Conservation (phyloP, 2,888 invertebrate genomes). For the Gonocerus acuteangulatus region DNA sequence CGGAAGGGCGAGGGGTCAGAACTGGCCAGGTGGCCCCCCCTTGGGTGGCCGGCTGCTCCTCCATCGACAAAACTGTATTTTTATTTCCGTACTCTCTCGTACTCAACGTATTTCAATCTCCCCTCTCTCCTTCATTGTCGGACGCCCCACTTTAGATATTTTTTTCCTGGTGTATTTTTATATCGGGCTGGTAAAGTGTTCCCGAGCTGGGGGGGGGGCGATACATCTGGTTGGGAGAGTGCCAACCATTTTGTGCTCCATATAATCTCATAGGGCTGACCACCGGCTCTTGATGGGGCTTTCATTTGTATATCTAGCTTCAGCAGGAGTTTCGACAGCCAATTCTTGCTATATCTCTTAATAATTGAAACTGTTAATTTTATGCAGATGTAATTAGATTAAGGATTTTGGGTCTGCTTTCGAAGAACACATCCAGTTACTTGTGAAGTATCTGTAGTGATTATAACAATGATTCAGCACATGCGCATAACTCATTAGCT, state of each 20-base stretch:
- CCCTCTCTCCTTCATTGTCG: constrained; percentile 10
- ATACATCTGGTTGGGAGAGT: not conserved
- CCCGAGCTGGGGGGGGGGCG: too few species aligned
- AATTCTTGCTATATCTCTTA: too few species aligned
- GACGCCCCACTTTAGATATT: not conserved
- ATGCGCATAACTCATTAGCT: too few species aligned
- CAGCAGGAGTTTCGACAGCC: too few species aligned
- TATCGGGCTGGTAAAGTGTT: constrained; percentile 6
- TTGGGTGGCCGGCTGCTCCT: constrained; percentile 15
- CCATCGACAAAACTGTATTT: constrained; percentile 25
- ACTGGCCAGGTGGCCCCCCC: not conserved
- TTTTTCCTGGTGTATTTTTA: constrained; percentile 1
- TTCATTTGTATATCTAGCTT: too few species aligned
- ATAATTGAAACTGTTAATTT: too few species aligned
- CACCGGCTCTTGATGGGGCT: not conserved
- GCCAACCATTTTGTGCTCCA: constrained; percentile 8
- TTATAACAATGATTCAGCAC: too few species aligned
- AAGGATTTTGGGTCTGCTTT: too few species aligned
- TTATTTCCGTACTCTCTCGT: constrained; percentile 29
- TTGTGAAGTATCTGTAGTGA: too few species aligned
- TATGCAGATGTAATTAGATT: too few species aligned
- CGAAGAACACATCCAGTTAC: too few species aligned
- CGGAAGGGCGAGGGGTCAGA: not conserved
- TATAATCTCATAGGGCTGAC: not conserved
- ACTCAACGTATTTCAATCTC: constrained; percentile 7